Evolutionary conservation across 2,797 vertebrate species (phyloP).

Genomic region (Ispidina lecontei): DNA sequence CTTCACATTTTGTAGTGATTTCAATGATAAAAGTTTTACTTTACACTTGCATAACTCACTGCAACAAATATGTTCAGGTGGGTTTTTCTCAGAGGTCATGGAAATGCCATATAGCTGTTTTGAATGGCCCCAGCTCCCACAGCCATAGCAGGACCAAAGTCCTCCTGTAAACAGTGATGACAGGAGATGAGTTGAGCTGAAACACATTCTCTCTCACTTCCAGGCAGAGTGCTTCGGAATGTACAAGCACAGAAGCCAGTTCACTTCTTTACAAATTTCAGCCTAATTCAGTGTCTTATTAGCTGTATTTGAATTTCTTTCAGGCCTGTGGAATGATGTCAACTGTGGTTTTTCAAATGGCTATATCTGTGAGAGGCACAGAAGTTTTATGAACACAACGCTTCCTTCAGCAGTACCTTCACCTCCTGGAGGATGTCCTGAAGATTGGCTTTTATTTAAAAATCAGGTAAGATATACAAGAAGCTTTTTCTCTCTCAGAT

Average conservation of each 20-base stretch:
- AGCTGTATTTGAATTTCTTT: not conserved
- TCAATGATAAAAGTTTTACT: not conserved
- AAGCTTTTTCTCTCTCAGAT: not conserved
- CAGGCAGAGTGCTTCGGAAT: not conserved
- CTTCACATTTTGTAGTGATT: not conserved
- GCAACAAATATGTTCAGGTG: not conserved
- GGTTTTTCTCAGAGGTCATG: not conserved
- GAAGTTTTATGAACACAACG: slow-evolving; percentile 79
- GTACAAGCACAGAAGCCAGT: not conserved
- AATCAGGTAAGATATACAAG: slow-evolving; percentile 81
- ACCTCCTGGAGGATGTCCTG: slow-evolving; percentile 83
- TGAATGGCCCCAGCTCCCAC: not conserved
- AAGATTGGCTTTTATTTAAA: slow-evolving; percentile 85
- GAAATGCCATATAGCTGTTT: not conserved
- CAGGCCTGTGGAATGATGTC: slow-evolving; percentile 92
- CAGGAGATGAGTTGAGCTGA: not conserved
- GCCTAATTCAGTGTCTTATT: not conserved
- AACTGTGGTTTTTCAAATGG: slow-evolving; percentile 85
- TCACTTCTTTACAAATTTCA: not conserved
- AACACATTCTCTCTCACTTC: not conserved
- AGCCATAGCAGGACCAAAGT: not conserved
- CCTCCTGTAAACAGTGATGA: not conserved
- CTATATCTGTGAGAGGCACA: slow-evolving; percentile 89
- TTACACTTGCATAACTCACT: not conserved
- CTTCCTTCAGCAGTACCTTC: slow-evolving; percentile 66